Evolutionary conservation across 2,888 invertebrate genomes (phyloP).

Genomic region (Gerris lacustris): DNA sequence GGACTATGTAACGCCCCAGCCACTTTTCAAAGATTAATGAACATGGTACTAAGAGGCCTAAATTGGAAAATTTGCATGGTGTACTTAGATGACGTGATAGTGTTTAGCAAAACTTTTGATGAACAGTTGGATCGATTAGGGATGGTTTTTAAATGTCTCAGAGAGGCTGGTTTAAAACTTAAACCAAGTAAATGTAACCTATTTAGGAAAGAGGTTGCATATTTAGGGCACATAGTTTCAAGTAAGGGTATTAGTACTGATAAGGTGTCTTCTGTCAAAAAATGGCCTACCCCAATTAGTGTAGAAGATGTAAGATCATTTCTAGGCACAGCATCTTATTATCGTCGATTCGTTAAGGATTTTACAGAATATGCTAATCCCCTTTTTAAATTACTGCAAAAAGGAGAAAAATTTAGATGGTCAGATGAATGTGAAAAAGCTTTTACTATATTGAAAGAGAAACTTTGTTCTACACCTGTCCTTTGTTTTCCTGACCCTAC

Average conservation of each 20-base stretch:
- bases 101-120: no score
- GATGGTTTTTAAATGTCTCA: no score
- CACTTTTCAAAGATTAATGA: no score
- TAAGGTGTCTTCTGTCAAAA: constrained; percentile 24
- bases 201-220: constrained; percentile 18
- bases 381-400: background rate
- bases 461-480: background rate
- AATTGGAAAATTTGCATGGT: no score
- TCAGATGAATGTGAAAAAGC: background rate
- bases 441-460: background rate
- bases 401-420: background rate
- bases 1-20: no score
- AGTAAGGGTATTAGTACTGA: constrained; percentile 24
- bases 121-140: no score
- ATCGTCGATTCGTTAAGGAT: constrained; percentile 25
- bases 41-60: no score
- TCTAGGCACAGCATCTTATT: constrained; percentile 30
- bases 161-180: constrained; percentile 27
- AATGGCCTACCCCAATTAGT: constrained; percentile 26
- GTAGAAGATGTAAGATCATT: constrained; percentile 27
- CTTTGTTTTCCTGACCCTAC: no score
- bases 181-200: constrained; percentile 22
- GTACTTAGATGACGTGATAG: no score
- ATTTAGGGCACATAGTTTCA: constrained; percentile 24
- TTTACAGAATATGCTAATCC: background rate